Evolutionary conservation across 2,888 invertebrate genomes (phyloP), one percentile per base, ranked within the genome.

Genomic region (Anodontia alba): DNA sequence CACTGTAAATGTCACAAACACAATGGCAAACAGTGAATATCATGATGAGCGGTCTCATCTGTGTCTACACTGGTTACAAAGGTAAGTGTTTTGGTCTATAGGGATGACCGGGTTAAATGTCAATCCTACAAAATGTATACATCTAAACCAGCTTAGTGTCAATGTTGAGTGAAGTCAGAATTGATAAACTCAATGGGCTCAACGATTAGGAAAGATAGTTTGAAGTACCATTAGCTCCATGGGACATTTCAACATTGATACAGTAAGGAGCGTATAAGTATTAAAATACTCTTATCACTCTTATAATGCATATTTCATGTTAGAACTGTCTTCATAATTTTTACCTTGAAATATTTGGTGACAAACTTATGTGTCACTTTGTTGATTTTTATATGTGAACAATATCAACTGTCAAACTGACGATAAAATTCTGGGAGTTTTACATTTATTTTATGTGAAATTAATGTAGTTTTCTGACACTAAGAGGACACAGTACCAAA

Each of bases 321-420:
- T 57, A 57, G 57, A 57, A 57, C 7, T 57, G 20, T 20, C 57
- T 57, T 57, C 5, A 26, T 7, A 26, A 57, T 57, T 57, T 57
- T 26, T 29, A 57, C 57, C 3, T 57, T 57, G 57, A 57, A 57
- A 57, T 57, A 57, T 57, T 57, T 57, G 57, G 57, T 26, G 57
- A 57, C 57, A 57, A 57, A 57, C 57, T 57, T 57, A 57, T 57
- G 57, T 57, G 57, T 57, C 57, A 57, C 57, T 57, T 57, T 57
- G 57, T 57, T 57, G 57, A 57, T 57, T 57, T 57, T 57, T 8
- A 57, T 29, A 57, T 57, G 29, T 57, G 57, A 57, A 57, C 57
- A 57, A 57, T 57, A 57, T 57, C 23, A 26, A 23, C 26, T 57
- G 57, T 57, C 57, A 57, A 29, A 57, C 26, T 26, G 20, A 26